phyloP scores from a whole-genome alignment of 2,888 invertebrate genomes.

The Odontothrips loti region DNA sequence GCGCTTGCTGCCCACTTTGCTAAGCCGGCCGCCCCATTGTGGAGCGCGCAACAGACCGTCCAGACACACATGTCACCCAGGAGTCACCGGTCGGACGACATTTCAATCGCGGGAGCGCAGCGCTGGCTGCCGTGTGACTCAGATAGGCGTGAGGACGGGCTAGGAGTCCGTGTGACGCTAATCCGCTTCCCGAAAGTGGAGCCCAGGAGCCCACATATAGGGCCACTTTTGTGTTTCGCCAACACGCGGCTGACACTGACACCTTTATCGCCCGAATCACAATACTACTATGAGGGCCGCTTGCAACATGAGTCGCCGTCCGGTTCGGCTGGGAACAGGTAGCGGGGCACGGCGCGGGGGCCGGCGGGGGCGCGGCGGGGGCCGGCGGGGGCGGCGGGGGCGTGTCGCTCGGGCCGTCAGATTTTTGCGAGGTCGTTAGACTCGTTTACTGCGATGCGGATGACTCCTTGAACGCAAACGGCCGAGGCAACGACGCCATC shows the following conservation, averaged over 20 bases:
- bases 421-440: too few relatives aligned
- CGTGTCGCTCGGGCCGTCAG: too few relatives aligned
- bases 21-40: not conserved
- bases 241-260: conserved; percentile 37
- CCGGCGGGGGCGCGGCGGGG: conserved; percentile 19
- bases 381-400: conserved; percentile 33
- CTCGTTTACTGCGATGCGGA: too few relatives aligned
- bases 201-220: too few relatives aligned
- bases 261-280: conserved; percentile 35
- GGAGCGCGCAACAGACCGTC: too few relatives aligned
- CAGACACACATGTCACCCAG: not conserved
- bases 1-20: not conserved
- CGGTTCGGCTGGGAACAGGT: too few relatives aligned
- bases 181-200: conserved; percentile 28
- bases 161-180: not conserved
- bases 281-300: conserved; percentile 32
- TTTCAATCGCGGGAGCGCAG: conserved; percentile 2
- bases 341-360: conserved; percentile 28
- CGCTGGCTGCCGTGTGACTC: not conserved
- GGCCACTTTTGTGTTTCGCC: conserved; percentile 35
- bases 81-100: not conserved
- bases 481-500: too few relatives aligned
- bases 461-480: too few relatives aligned
- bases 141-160: not conserved
- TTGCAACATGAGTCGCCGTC: too few relatives aligned